Evolutionary conservation across 2,797 vertebrate species (phyloP), one percentile per base, ranked within the genome.

Genomic region (Cyclura pinguis): DNA sequence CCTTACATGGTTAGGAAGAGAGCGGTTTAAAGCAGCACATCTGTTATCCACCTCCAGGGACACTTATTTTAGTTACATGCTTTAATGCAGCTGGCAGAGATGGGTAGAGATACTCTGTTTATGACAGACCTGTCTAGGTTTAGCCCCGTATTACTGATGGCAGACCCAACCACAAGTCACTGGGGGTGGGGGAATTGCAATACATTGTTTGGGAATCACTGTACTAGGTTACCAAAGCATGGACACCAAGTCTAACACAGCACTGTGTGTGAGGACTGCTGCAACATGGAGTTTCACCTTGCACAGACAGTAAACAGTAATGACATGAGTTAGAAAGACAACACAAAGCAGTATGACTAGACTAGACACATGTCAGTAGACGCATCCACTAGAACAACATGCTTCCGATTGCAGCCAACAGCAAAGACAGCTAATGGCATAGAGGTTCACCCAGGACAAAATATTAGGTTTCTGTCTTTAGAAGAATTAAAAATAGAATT

Each of bases 331-430:
- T 94, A 64, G 72, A 91, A 94, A 96, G 93, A 95, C 94, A 96
- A 95, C 90, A 96, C 90, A 93, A 94, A 90, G 93, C 92, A 92
- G 93, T 88, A 91, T 91, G 92, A 95, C 92, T 95, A 69, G 92
- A 96, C 93, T 93, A 93, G 73, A 92, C 59, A 95, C 93, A 91
- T 94, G 94, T 95, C 95, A 95, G 93, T 95, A 96, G 90, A 93
- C 94, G 93, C 96, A 95, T 95, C 94, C 92, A 93, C 92, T 88
- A 95, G 93, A 95, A 95, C 92, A 94, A 92, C 72, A 96, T 97
- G 96, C 96, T 97, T 97, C 96, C 93, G 93, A 96, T 96, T 96
- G 95, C 93, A 96, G 89, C 92, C 93, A 95, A 92, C 91, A 92
- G 88, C 92, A 92, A 93, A 93, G 92, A 93, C 90, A 86, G 90